A percentile compares a stretch with the other conserved stretches of the same genome.
Evolutionary conservation across 2,113 vertebrate genomes (phyloP).

Genomic region (Numida meleagris): DNA sequence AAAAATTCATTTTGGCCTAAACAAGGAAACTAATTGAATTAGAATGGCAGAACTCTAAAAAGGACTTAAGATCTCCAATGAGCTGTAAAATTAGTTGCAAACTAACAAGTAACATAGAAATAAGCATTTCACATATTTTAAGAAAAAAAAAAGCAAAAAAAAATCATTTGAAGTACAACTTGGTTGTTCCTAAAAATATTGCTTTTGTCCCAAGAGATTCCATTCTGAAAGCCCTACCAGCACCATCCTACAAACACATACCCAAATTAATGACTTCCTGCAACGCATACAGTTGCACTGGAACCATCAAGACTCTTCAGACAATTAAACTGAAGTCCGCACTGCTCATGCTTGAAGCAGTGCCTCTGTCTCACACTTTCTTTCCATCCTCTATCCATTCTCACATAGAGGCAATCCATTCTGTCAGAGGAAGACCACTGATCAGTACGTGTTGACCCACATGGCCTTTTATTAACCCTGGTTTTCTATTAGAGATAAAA

Average conservation of each 20-base stretch:
- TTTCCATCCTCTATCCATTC: neutral
- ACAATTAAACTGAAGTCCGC: neutral
- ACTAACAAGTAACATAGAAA: neutral
- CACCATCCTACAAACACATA: neutral
- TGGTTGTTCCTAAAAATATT: neutral
- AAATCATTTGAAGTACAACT: neutral
- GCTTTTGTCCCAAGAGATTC: neutral
- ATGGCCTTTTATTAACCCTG: neutral
- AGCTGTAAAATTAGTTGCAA: neutral
- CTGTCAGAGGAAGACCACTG: accelerated
- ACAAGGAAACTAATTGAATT: neutral
- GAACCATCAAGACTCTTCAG: neutral
- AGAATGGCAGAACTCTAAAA: neutral
- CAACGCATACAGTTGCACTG: accelerated
- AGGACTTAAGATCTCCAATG: neutral
- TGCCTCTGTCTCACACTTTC: neutral
- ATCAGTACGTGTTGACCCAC: accelerated
- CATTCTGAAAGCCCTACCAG: neutral
- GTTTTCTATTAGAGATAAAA: neutral
- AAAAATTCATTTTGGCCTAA: neutral
- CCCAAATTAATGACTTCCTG: neutral
- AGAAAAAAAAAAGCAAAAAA: neutral
- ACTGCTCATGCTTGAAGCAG: neutral
- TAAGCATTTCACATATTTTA: neutral
- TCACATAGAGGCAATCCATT: accelerated